Evolutionary conservation across 2,797 vertebrate species (phyloP), one percentile per base, ranked within the genome.

Genomic region (Danionella dracula): DNA sequence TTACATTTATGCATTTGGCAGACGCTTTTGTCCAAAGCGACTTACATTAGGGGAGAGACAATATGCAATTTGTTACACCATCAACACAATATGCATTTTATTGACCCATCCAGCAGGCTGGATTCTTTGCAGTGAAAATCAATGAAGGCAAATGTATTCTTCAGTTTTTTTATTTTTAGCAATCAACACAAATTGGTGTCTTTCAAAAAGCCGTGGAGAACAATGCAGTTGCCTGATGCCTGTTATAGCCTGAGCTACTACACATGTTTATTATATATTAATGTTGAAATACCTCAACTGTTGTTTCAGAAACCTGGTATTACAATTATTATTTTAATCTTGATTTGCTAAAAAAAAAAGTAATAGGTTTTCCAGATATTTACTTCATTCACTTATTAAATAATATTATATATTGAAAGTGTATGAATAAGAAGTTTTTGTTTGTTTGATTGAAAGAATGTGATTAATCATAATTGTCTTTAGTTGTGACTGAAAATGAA

Each of bases 51-150:
- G n/a, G n/a, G n/a, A n/a, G n/a, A n/a, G n/a, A n/a, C n/a, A n/a
- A n/a, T n/a, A n/a, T n/a, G n/a, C n/a, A n/a, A n/a, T n/a, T n/a
- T n/a, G n/a, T n/a, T n/a, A n/a, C 70, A 60, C 63, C 64, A 54
- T 1, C 27, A 34, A 53, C 8, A 27, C 7, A 11, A 42, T 15
- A 73, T n/a, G n/a, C n/a, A n/a, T n/a, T n/a, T n/a, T n/a, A n/a
- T n/a, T n/a, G n/a, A n/a, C n/a, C n/a, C n/a, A n/a, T 83, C 81
- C 81, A 85, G 81, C 79, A n/a, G 81, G 81, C 83, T 86, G 74
- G 79, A 79, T 70, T 50, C 13, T 55, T 72, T 72, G 45, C 42
- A 58, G 17, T 37, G 32, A 15, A n/a, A 27, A 68, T 40, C 11
- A 31, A 2, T 0, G 9, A 4, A 7, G 61, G 23, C 8, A 49